phyloP scores from a whole-genome alignment of 2,888 invertebrate genomes.

The Physocephala rufipes region DNA sequence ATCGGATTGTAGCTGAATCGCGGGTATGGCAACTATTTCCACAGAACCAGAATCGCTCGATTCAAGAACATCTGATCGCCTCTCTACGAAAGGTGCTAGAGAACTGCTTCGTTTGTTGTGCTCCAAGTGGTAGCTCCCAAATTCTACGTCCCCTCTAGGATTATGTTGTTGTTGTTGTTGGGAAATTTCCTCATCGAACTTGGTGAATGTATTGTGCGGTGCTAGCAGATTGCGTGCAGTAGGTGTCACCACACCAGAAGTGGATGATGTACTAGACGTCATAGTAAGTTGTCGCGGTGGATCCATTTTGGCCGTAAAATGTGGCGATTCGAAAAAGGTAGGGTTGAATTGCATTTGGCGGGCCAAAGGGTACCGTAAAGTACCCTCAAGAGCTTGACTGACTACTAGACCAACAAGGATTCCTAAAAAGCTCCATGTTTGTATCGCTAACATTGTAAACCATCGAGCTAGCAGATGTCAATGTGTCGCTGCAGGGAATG shows the following conservation, averaged over 20 bases:
- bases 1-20: slow-evolving; percentile 51
- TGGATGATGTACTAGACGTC: slow-evolving; percentile 45
- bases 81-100: slow-evolving; percentile 45
- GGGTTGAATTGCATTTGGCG: slow-evolving; percentile 27
- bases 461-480: slow-evolving; percentile 52
- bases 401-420: slow-evolving; percentile 56
- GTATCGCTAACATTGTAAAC: slow-evolving; percentile 64
- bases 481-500: slow-evolving; percentile 36
- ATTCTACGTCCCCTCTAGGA: slow-evolving; percentile 51
- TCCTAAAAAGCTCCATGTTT: slow-evolving; percentile 59
- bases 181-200: slow-evolving; percentile 60
- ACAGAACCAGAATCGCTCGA: slow-evolving; percentile 44
- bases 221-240: slow-evolving; percentile 64
- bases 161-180: slow-evolving; percentile 57
- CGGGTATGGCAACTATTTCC: slow-evolving; percentile 56
- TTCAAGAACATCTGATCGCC: slow-evolving; percentile 52
- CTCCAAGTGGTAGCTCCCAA: slow-evolving; percentile 31
- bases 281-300: slow-evolving; percentile 32
- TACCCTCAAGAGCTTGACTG: slow-evolving; percentile 54
- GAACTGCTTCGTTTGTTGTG: slow-evolving; percentile 18
- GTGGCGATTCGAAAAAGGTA: slow-evolving; percentile 22
- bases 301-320: slow-evolving; percentile 17
- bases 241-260: slow-evolving; percentile 47
- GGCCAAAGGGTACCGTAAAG: slow-evolving; percentile 35
- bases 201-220: slow-evolving; percentile 62